Conservation (phyloP, 2,888 invertebrate species). For the Ashinkailepas kermadecensis region DNA sequence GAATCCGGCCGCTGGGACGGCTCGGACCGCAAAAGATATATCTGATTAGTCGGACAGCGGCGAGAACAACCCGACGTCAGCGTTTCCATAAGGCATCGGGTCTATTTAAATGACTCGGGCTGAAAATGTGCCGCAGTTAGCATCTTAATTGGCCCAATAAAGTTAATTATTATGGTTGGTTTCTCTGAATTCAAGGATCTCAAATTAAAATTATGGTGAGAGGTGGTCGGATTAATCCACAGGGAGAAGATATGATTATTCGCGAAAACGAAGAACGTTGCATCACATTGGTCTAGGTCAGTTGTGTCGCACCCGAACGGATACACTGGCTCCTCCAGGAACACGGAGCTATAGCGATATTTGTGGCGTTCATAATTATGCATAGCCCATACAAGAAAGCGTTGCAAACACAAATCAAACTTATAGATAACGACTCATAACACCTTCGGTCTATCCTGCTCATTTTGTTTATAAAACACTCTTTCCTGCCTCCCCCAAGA, state of each 20-base stretch:
- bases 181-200: background rate
- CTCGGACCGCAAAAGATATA: background rate
- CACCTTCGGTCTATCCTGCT: too few species aligned
- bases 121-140: background rate
- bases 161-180: constrained; percentile 17
- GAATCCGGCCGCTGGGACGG: background rate
- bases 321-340: too few species aligned
- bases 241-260: background rate
- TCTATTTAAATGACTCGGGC: background rate
- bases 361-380: too few species aligned
- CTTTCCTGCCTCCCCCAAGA: too few species aligned
- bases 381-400: too few species aligned
- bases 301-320: too few species aligned
- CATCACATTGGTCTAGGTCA: too few species aligned
- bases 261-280: too few species aligned
- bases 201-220: background rate
- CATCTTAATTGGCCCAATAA: constrained; percentile 20
- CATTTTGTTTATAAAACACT: too few species aligned
- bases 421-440: too few species aligned
- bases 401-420: too few species aligned
- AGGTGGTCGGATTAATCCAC: background rate
- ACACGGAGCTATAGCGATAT: too few species aligned
- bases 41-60: background rate
- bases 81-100: background rate
- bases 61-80: background rate